phyloP scores from a whole-genome alignment of 1,140 invertebrate species.

The Heliconius hermathena region DNA sequence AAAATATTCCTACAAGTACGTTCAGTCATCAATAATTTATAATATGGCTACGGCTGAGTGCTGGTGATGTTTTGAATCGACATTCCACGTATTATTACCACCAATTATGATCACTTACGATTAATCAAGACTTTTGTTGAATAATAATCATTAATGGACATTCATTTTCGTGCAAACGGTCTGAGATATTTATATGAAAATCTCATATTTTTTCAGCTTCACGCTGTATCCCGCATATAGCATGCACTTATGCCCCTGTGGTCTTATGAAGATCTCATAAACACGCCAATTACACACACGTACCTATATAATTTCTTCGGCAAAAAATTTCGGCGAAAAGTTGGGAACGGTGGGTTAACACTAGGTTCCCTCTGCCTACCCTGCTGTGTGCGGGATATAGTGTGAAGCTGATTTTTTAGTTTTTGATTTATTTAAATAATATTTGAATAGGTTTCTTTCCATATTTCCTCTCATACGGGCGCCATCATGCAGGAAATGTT shows the following conservation, averaged over 20 bases:
- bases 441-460: not conserved
- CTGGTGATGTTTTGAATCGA: conserved; percentile 37
- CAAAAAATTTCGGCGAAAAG: no score
- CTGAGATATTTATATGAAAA: not conserved
- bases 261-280: not conserved
- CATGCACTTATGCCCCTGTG: no score
- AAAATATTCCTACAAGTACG: conserved; percentile 10
- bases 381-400: no score
- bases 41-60: not conserved
- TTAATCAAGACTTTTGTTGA: conserved; percentile 52
- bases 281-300: not conserved
- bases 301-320: not conserved
- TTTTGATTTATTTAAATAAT: not conserved
- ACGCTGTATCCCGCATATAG: no score
- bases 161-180: conserved; percentile 42
- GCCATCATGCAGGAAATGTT: conserved; percentile 48
- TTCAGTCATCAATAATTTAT: conserved; percentile 28
- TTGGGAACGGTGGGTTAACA: no score
- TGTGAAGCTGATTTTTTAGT: no score
- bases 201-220: no score
- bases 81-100: conserved; percentile 45
- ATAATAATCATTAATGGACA: conserved; percentile 49
- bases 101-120: conserved; percentile 53
- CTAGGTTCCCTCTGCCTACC: no score
- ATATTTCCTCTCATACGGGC: conserved; percentile 47